Evolutionary conservation across 2,113 vertebrate genomes (phyloP), one percentile per base, ranked within the genome.

Genomic region (Thamnophis sirtalis): DNA sequence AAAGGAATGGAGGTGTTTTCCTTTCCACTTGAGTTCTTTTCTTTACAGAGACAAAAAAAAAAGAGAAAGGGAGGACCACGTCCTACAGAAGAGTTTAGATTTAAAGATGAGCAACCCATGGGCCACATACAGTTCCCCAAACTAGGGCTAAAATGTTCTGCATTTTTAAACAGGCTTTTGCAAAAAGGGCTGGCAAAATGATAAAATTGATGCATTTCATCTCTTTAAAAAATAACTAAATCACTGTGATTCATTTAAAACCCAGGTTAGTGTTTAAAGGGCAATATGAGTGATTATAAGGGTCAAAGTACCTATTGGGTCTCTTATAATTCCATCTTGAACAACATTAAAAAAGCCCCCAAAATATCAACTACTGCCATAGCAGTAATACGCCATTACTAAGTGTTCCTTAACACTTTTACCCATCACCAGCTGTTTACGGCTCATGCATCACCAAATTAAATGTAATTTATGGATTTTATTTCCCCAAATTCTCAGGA

Each of bases 21-120:
- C 22, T 51, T 93, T 84, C 56, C 92, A 17, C 54, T 90, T 80
- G 26, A 54, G 86, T 54, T 89, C 56, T 51, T 92, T 54, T 91
- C 48, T 24, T 53, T n/a, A 26, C 22, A 6, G 85, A 73, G 33
- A 51, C 9, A 88, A 92, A 17, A n/a, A 17, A 68, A 11, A 43
- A 3, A 68, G 28, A 68, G 63, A n/a, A 17, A 63, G 1, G 60
- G n/a, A 15, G 50, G 17, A 84, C 26, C 22, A 43, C 22, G 43
- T 54, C 38, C 22, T 26, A 9, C 1, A 43, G 33, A 80, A 80
- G 33, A 80, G 33, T 17, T 38, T 80, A 80, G 73, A 80, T 80
- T 80, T 43, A 43, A 38, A 21, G 33, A 80, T 9, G 17, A 33
- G 33, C 73, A 80, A 80, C 7, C 1, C 33, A 21, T 5, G 33